phyloP scores from a whole-genome alignment of 2,888 invertebrate species.

The Plemyria rubiginata region DNA sequence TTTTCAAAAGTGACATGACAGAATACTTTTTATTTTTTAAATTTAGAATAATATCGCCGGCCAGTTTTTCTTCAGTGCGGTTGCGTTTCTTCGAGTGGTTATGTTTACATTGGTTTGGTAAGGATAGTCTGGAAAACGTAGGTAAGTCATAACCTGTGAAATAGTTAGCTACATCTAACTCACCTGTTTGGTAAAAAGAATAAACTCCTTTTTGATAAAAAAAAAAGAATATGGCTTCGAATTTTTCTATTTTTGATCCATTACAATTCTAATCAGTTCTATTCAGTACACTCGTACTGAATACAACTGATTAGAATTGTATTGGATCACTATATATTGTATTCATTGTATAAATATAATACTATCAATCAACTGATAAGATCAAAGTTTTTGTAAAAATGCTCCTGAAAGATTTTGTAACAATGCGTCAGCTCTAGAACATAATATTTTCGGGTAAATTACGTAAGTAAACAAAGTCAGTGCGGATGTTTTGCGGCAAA shows the following conservation, averaged over 20 bases:
- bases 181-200: not conserved
- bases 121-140: constrained; percentile 7
- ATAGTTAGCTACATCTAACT: not conserved
- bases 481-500: constrained; percentile 4
- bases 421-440: not conserved
- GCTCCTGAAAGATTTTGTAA: not conserved
- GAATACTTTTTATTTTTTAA: constrained; percentile 8
- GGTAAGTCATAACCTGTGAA: constrained; percentile 7
- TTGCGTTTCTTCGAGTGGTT: not conserved
- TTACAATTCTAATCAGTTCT: no score
- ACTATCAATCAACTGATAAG: no score
- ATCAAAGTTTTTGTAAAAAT: not conserved
- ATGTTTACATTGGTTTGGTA: constrained; percentile 16
- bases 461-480: constrained; percentile 34
- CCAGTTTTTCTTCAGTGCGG: constrained; percentile 12
- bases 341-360: no score
- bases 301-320: no score
- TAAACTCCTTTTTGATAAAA: not conserved
- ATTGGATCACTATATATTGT: no score
- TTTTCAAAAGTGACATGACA: constrained; percentile 23
- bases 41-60: constrained; percentile 2
- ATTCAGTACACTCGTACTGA: no score
- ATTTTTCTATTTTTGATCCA: no score
- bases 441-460: constrained; percentile 6
- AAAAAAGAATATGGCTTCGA: no score